Evolutionary conservation across 2,888 invertebrate species (phyloP).

Genomic region (Megaustenia siamemsis): DNA sequence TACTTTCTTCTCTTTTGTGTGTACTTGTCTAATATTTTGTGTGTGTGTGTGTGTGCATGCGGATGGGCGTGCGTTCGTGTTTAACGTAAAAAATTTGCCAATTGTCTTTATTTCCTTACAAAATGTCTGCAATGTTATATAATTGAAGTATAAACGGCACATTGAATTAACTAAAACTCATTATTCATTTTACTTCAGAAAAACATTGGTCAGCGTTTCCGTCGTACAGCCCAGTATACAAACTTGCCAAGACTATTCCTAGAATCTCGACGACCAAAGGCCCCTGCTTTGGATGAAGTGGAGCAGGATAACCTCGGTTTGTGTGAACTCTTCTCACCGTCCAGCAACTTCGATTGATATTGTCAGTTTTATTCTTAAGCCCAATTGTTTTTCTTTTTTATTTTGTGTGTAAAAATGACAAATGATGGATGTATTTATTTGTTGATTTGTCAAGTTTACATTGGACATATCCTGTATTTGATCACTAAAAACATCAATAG

Average conservation of each 20-base stretch:
- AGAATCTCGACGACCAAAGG: slow-evolving; percentile 52
- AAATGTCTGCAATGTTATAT: too few species aligned
- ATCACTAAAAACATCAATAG: too few species aligned
- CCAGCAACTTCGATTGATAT: slow-evolving; percentile 19
- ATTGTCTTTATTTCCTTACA: too few species aligned
- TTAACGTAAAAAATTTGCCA: too few species aligned
- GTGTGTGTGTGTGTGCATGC: too few species aligned
- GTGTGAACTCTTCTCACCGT: slow-evolving; percentile 69
- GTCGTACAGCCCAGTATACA: slow-evolving; percentile 91
- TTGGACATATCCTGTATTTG: neutral
- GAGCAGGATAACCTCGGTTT: slow-evolving; percentile 70
- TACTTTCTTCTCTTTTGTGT: too few species aligned
- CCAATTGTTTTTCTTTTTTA: neutral
- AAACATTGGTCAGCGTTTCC: slow-evolving; percentile 92
- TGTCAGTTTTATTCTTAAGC: neutral
- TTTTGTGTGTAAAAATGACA: neutral
- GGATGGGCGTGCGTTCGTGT: too few species aligned
- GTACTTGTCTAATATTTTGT: too few species aligned
- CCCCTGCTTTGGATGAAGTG: slow-evolving; percentile 58
- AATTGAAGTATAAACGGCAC: too few species aligned
- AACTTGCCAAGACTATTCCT: slow-evolving; percentile 85
- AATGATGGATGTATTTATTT: neutral
- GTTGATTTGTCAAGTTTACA: neutral
- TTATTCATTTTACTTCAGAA: slow-evolving; percentile 82
- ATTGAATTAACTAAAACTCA: neutral